Conservation (phyloP, 2,113 vertebrate species). For the Clupea harengus region DNA sequence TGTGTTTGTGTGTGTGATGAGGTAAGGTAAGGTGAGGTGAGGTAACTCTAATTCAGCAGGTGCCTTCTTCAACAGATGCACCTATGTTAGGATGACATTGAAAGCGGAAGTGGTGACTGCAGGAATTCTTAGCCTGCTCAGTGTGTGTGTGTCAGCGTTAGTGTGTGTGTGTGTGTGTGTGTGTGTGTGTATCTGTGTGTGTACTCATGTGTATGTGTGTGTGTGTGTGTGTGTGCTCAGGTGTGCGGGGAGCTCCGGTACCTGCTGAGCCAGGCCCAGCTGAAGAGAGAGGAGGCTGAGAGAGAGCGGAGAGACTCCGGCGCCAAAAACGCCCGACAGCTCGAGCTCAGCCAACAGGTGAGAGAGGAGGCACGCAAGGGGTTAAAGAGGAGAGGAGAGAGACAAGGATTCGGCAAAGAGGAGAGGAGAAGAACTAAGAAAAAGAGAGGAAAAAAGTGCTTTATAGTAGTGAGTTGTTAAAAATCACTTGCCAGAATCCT, state of each 20-base stretch:
- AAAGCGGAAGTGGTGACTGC: neutral
- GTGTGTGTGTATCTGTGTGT: neutral
- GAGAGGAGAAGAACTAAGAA: too few species aligned
- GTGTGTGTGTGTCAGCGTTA: neutral
- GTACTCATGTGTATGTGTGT: slow-evolving; percentile 12
- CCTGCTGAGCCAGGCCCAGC: slow-evolving; percentile 81
- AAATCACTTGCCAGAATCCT: too few species aligned
- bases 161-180: neutral
- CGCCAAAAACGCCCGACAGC: slow-evolving; percentile 77
- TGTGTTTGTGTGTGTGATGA: neutral
- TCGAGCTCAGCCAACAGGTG: slow-evolving; percentile 87
- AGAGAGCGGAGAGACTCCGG: slow-evolving; percentile 83
- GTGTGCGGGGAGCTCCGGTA: slow-evolving; percentile 85
- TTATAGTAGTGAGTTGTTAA: too few species aligned
- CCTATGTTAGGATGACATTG: slow-evolving; percentile 1
- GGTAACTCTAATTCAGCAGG: neutral
- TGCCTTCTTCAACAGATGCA: neutral
- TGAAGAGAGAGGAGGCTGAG: slow-evolving; percentile 90
- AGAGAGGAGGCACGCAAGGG: neutral
- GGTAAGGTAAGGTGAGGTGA: slow-evolving; percentile 5
- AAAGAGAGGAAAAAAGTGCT: too few species aligned
- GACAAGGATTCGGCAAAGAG: too few species aligned
- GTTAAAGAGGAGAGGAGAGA: too few species aligned
- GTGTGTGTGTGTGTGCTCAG: slow-evolving; percentile 62
- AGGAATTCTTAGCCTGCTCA: slow-evolving; percentile 17